Conservation (phyloP, 2,888 invertebrate species). For the Leucania comma region DNA sequence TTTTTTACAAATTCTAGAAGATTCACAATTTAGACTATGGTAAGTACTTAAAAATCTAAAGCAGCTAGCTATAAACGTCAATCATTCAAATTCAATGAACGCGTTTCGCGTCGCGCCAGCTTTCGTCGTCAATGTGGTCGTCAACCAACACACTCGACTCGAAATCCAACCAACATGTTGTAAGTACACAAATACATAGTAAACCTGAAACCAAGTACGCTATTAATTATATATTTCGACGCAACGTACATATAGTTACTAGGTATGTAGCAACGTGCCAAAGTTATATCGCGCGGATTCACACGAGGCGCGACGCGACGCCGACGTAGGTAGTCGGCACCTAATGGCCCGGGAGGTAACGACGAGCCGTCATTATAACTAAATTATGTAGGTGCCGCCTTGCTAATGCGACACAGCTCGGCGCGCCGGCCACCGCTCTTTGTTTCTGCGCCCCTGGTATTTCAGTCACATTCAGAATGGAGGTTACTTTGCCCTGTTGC, state of each 20-base stretch:
- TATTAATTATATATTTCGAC: conserved; percentile 58
- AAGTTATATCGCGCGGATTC: conserved; percentile 67
- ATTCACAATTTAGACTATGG: background rate
- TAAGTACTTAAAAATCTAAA: background rate
- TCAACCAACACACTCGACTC: conserved; percentile 18
- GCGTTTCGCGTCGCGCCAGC: background rate
- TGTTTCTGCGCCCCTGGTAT: conserved; percentile 73
- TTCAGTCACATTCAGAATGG: conserved; percentile 70
- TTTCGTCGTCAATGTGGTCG: no score
- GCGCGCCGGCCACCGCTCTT: conserved; percentile 64
- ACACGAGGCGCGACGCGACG: conserved; percentile 61
- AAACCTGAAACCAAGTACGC: conserved; percentile 53
- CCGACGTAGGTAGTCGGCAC: conserved; percentile 67
- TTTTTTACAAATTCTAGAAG: background rate
- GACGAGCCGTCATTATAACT: conserved; percentile 82
- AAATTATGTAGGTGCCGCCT: conserved; percentile 80
- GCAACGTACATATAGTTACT: conserved; percentile 65
- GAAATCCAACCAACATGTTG: conserved; percentile 24
- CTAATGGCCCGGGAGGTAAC: conserved; percentile 77
- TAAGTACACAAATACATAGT: conserved; percentile 43
- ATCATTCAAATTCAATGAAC: conserved; percentile 17
- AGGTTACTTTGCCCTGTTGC: conserved; percentile 70
- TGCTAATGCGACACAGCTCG: conserved; percentile 76
- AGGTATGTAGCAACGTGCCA: conserved; percentile 64
- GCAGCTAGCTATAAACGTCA: conserved; percentile 2